These are phyloP conservation scores for Zaprionus taronus DNA, from an alignment of 1,140 invertebrate species.

Conservation along the genomic window DNA sequence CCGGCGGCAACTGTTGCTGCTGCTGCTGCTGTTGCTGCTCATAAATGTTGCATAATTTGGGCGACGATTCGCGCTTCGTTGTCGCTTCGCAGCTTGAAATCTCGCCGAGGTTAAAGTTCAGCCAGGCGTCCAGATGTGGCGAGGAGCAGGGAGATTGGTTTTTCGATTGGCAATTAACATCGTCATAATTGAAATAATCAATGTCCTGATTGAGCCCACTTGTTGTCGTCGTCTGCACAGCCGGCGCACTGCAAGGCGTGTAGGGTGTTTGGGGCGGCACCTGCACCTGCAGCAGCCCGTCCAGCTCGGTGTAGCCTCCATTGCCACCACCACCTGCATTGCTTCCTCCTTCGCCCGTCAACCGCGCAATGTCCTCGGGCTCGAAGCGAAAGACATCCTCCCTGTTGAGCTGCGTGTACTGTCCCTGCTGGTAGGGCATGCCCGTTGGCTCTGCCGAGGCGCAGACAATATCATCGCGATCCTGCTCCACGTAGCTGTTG, in stretches of 20 bases:
- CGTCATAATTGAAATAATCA: slow-evolving; percentile 84
- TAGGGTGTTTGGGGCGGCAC: slow-evolving; percentile 64
- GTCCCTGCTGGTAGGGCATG: slow-evolving; percentile 68
- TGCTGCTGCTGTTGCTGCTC: slow-evolving; percentile 36
- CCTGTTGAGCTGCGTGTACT: slow-evolving; percentile 69
- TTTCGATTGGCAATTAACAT: slow-evolving; percentile 84
- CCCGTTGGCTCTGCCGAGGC: slow-evolving; percentile 45
- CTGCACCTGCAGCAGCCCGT: slow-evolving; percentile 33
- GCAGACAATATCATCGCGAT: slow-evolving; percentile 69
- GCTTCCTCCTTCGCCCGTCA: slow-evolving; percentile 46
- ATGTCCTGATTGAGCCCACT: slow-evolving; percentile 68
- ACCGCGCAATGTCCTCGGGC: slow-evolving; percentile 80
- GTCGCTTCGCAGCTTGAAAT: slow-evolving; percentile 30
- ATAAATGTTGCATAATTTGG: slow-evolving; percentile 67
- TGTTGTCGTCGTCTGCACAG: slow-evolving; percentile 24
- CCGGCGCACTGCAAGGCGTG: slow-evolving; percentile 57
- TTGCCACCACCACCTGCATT: background rate
- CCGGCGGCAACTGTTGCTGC: slow-evolving; percentile 19
- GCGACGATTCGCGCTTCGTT: slow-evolving; percentile 37
- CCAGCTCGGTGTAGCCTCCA: slow-evolving; percentile 11
- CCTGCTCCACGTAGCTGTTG: slow-evolving; percentile 52
- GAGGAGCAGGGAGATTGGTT: slow-evolving; percentile 84
- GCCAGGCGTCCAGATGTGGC: slow-evolving; percentile 82
- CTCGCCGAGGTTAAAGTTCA: slow-evolving; percentile 75
- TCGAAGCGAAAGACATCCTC: slow-evolving; percentile 83